Base-by-base conservation (phyloP, 2,797 vertebrate genomes). In the Oceanodroma leucorhoa region DNA sequence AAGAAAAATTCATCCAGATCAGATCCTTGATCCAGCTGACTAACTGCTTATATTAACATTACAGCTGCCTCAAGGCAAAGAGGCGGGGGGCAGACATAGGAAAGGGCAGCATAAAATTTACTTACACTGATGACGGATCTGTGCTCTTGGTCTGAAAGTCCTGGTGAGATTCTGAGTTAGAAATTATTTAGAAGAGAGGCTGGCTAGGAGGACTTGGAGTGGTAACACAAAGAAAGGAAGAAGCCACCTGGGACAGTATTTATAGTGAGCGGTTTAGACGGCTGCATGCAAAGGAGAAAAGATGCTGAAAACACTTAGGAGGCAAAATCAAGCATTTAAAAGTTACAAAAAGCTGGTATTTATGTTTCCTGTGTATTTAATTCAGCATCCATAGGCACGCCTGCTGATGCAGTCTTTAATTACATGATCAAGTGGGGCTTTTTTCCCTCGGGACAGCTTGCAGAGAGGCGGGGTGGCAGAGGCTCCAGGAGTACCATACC, bases 111-210 rank as follows among this genome's bases (percentile, higher is more conserved):
- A 30, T 69, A 80, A 85, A 81, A 94, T 69, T 87, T 75, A 61
- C 69, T 94, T 90, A 32, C 1, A 6, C 26, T 90, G 38, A 3
- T n/a, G 14, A 78, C 0, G 0, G 54, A 41, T 76, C 45, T 76
- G 32, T 93, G 41, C 23, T 93, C 29, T 80, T 85, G 64, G 41
- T 83, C 75, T 77, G 58, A 66, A 89, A 91, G 60, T 92, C 32
- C 64, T 85, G 78, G 32, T 92, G 67, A 87, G 78, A 80, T 64
- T 94, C 43, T 60, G 90, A 80, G 62, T 82, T 92, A 72, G 46
- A 72, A 95, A 93, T 95, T 79, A 80, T 73, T 87, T 84, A 92
- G 65, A 62, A 75, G 55, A 79, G 38, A 81, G 17, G 10, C 57
- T 76, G 69, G 14, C 50, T 77, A 41, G 70, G 46, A 81, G 57